These are phyloP conservation scores for Orientallactaga bullata DNA, from an alignment of 2,113 vertebrate genomes.

Conservation along the genomic window DNA sequence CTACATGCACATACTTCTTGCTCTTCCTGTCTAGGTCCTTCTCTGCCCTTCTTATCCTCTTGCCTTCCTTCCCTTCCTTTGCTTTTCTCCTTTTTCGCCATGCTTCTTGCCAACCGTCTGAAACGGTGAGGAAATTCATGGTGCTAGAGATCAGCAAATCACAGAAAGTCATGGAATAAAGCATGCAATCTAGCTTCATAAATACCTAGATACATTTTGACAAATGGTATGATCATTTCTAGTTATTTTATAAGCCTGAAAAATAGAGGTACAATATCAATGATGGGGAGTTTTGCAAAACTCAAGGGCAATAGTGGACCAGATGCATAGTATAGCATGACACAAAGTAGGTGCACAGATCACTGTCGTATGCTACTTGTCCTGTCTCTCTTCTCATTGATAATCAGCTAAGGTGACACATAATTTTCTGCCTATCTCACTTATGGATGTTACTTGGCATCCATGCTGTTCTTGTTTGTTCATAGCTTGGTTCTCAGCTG, in stretches of 20 bases:
- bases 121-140: not conserved
- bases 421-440: not conserved
- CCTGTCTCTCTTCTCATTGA: not conserved
- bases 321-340: not conserved
- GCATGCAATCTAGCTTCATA: not conserved
- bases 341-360: not conserved
- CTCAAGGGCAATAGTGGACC: not conserved
- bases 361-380: not conserved
- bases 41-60: not conserved
- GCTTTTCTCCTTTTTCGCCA: not conserved
- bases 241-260: not conserved
- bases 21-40: not conserved
- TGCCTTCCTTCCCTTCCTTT: rapidly evolving
- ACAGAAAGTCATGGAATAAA: not conserved
- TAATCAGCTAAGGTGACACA: not conserved
- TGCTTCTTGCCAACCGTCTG: not conserved
- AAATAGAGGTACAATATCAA: not conserved
- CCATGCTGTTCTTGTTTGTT: not conserved
- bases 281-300: not conserved
- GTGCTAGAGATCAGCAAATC: not conserved
- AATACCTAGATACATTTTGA: not conserved
- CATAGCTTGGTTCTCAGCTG: no score
- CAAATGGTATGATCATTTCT: not conserved
- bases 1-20: not conserved
- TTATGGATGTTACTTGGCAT: not conserved